These are phyloP conservation scores for Ditylenchus weischeri DNA, from an alignment of 2,888 invertebrate species.

Conservation along the genomic window DNA sequence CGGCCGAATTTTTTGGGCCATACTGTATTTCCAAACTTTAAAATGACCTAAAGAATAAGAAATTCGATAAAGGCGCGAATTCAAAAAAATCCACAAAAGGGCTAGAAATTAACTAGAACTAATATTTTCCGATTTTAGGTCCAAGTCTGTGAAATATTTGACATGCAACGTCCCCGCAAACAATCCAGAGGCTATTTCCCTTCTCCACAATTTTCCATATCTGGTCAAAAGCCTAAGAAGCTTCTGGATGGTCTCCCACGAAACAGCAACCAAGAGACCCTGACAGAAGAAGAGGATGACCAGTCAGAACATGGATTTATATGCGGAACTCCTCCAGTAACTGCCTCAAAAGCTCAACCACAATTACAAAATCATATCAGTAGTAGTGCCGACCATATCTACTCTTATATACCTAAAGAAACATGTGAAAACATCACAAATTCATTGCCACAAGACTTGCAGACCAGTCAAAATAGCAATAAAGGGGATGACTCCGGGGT, in stretches of 20 bases:
- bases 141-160: constrained; percentile 35
- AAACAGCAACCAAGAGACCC: background rate
- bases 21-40: too few relatives aligned
- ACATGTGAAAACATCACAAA: too few relatives aligned
- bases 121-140: constrained; percentile 17
- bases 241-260: background rate
- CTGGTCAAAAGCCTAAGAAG: background rate
- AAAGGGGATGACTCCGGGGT: constrained; percentile 6
- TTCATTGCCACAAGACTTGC: background rate
- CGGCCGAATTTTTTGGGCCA: too few relatives aligned
- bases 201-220: background rate
- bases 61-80: too few relatives aligned
- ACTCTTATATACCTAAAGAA: background rate
- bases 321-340: background rate
- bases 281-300: constrained; percentile 8
- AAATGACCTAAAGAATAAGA: too few relatives aligned
- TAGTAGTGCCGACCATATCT: background rate
- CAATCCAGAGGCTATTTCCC: background rate
- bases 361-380: background rate
- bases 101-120: too few relatives aligned
- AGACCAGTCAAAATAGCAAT: background rate
- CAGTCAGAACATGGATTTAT: background rate
- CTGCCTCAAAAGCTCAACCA: background rate
- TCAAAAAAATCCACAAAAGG: too few relatives aligned
- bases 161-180: constrained; percentile 18